Base-by-base conservation (phyloP, 2,888 invertebrate species). In the Lasioglossum lativentre region DNA sequence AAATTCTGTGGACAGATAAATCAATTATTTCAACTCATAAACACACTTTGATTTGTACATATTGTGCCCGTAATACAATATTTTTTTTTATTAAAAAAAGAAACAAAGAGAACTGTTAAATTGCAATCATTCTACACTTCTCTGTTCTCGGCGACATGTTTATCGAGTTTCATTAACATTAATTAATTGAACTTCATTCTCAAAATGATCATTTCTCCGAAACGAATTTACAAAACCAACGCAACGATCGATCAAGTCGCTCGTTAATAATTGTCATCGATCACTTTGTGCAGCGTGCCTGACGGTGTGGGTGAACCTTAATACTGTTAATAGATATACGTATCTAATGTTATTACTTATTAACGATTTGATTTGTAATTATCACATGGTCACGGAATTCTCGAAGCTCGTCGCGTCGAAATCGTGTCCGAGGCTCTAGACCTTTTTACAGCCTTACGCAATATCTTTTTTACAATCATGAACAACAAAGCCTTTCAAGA, bases 241-340 rank as follows among this genome's bases (percentile, higher is more conserved):
- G 23, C 52, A 52, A 27, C 63, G 63, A 74, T 78, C 73, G 72
- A 89, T 40, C 52, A 78, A 83, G 23, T 47, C 47, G 52, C 23
- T 23, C 52, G 23, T 52, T 52, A 52, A 52, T 63, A 63, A 85
- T 78, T 80, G 83, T 86, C 85, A 78, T 82, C 78, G 78, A 83
- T 78, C 85, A 79, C 68, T 88, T 90, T 89, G 90, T 87, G 90
- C 88, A 91, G 86, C 88, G 88, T 90, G 89, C 86, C 88, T 91
- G 89, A 85, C 80, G 88, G 90, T 92, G 90, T 91, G 91, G 89
- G 90, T 91, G 92, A 90, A 91, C 90, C 88, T 92, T 91, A 91
- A 88, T 91, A 92, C 84, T 93, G 93, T 93, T 93, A 92, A 92
- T 92, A 93, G 91, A 93, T 93, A 93, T 92, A 93, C 92, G 92